Evolutionary conservation across 2,888 invertebrate genomes (phyloP).

Genomic region (Conops quadrifasciatus): DNA sequence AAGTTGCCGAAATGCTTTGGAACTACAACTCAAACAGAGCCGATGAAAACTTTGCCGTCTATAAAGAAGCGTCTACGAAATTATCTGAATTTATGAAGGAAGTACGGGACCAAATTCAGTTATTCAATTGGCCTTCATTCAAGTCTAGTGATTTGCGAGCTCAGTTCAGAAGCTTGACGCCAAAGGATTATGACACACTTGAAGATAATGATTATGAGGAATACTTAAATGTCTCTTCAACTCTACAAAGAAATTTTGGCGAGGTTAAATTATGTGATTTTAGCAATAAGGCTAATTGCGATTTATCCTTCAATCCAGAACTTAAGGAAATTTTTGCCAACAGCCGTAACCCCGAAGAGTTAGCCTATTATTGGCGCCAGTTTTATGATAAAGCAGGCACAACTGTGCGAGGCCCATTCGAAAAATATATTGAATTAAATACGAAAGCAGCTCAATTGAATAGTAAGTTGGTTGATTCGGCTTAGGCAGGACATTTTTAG

Average conservation of each 20-base stretch:
- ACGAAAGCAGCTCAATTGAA: conserved; percentile 81
- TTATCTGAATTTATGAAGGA: conserved; percentile 63
- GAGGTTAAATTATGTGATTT: too few relatives aligned
- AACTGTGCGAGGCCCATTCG: conserved; percentile 70
- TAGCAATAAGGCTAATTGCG: conserved; percentile 71
- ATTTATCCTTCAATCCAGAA: conserved; percentile 79
- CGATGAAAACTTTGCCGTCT: too few relatives aligned
- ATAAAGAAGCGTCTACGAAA: conserved; percentile 57
- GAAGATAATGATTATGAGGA: conserved; percentile 74
- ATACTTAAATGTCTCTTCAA: conserved; percentile 71
- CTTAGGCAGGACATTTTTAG: conserved; percentile 44
- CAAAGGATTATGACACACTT: conserved; percentile 77
- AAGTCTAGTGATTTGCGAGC: conserved; percentile 74
- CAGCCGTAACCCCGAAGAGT: conserved; percentile 79
- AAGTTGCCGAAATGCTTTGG: too few relatives aligned
- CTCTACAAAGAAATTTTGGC: conserved; percentile 81
- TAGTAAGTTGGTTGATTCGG: conserved; percentile 77
- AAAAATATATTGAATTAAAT: conserved; percentile 73
- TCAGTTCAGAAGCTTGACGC: conserved; percentile 78
- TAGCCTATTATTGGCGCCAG: conserved; percentile 80
- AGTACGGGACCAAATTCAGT: conserved; percentile 54
- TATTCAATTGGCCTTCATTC: conserved; percentile 76
- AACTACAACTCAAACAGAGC: too few relatives aligned
- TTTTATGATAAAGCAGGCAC: conserved; percentile 82
- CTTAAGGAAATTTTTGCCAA: conserved; percentile 73